A percentile compares a stretch with the other conserved stretches of the same genome.
phyloP scores from a whole-genome alignment of 1,140 invertebrate species.

The Penaeus vannamei region DNA sequence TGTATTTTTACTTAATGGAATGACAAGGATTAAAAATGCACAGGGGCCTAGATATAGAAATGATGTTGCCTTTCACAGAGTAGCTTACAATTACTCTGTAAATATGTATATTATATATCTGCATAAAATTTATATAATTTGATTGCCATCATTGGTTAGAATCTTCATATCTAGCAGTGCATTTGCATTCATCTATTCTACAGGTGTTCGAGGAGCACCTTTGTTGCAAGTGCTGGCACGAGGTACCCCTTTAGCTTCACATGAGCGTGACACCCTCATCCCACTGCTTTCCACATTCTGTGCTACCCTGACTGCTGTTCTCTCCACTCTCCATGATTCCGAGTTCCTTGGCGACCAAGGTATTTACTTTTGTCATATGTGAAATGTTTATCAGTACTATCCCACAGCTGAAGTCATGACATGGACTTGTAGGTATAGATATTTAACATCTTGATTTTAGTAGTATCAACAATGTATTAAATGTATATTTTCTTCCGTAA shows the following conservation, averaged over 20 bases:
- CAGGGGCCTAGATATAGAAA: no score
- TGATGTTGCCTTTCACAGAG: no score
- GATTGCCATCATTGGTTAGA: no score
- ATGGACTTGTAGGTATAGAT: not conserved
- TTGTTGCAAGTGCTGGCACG: constrained; percentile 82
- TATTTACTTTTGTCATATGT: constrained; percentile 51
- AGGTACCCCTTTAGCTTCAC: constrained; percentile 78
- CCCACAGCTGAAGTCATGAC: not conserved
- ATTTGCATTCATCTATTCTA: constrained; percentile 44
- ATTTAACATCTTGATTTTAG: not conserved
- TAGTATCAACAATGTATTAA: not conserved
- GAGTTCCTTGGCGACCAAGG: constrained; percentile 79
- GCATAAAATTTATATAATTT: no score
- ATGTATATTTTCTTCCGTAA: not conserved
- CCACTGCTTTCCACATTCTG: constrained; percentile 88
- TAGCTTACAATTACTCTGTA: no score
- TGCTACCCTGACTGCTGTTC: constrained; percentile 84
- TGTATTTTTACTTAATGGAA: no score
- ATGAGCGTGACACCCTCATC: constrained; percentile 82
- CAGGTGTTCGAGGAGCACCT: constrained; percentile 73
- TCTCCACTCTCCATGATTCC: constrained; percentile 89
- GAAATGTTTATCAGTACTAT: not conserved
- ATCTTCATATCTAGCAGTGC: not conserved
- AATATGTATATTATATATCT: no score
- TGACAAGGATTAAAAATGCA: no score